Evolutionary conservation across 1,140 invertebrate species (phyloP), one percentile per base, ranked within the genome.

Genomic region (Heliconius melpomene): DNA sequence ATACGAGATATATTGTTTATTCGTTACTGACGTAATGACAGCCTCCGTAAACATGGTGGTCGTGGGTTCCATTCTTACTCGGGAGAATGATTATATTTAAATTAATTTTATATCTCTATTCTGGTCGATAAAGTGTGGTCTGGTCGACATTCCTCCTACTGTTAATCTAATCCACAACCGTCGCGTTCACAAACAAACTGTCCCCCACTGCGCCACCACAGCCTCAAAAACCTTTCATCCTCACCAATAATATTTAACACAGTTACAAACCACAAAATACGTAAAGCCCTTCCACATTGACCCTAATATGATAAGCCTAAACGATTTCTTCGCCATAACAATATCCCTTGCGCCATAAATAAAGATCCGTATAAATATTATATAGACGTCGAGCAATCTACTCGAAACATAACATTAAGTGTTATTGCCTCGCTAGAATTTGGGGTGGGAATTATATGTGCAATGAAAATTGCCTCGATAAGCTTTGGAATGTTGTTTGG

Each of bases 371-470:
- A 86, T 89, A 89, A 89, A 89, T 89, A 88, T 88, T 89, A 88
- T 80, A 89, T 89, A 83, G 88, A 84, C 82, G 82, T 79, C 84
- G 85, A 83, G 85, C 86, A 88, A 88, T 89, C 86, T 89, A 89
- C 85, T 79, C 72, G 75, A 83, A 80, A 85, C 84, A 86, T 87
- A 85, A 87, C 80, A 72, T 86, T 87, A 88, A 89, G 85, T 88
- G 84, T 88, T 89, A 87, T 87, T 79, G 83, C 82, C 72, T 77
- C 82, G 70, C 70, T 80, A 83, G 72, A 74, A 82, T 81, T 78
- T 74, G 70, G 78, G 70, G 26, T 83, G 78, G 80, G 81, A 82
- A 82, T 82, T 82, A 82, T 78, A 79, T 75, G 60, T 72, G 66
- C 36, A 60, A 72, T 71, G 80, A 78, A 74, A 74, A 78, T 81